Evolutionary conservation across 2,888 invertebrate genomes (phyloP).

Genomic region (Nomada goodeniana): DNA sequence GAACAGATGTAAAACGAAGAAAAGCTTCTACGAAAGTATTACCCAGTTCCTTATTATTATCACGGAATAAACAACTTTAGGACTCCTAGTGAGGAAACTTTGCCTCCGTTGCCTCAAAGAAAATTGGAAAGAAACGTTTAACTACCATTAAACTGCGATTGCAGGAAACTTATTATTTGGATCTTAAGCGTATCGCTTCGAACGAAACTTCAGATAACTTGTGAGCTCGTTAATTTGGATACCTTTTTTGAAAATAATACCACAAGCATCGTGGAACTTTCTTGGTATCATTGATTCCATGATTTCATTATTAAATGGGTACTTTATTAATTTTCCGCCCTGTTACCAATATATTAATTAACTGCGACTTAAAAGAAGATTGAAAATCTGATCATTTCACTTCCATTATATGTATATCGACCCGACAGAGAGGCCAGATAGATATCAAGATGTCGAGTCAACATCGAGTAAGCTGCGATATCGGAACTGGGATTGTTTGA

Average conservation of each 20-base stretch:
- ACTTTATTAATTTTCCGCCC: too few species aligned
- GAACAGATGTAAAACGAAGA: neutral
- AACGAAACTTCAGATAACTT: conserved; percentile 14
- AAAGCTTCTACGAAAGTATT: conserved; percentile 18
- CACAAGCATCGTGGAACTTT: neutral
- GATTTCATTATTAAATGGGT: neutral
- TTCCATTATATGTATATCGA: neutral
- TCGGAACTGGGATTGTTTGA: conserved; percentile 36
- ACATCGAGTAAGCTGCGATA: conserved; percentile 40
- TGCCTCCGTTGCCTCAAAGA: neutral
- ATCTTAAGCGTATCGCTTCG: neutral
- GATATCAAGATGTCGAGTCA: neutral
- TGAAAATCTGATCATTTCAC: too few species aligned
- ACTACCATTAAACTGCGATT: conserved; percentile 40
- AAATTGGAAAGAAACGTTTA: conserved; percentile 43
- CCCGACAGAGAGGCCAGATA: neutral
- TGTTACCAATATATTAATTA: too few species aligned
- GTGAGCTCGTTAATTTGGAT: conserved; percentile 20
- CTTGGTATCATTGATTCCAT: neutral
- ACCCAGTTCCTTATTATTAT: conserved; percentile 26
- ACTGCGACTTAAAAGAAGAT: too few species aligned
- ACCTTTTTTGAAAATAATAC: neutral
- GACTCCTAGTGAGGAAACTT: conserved; percentile 14
- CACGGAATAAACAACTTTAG: conserved; percentile 27
- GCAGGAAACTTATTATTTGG: conserved; percentile 24